Evolutionary conservation across 2,113 vertebrate species (phyloP).

Genomic region (Rutilus rutilus): DNA sequence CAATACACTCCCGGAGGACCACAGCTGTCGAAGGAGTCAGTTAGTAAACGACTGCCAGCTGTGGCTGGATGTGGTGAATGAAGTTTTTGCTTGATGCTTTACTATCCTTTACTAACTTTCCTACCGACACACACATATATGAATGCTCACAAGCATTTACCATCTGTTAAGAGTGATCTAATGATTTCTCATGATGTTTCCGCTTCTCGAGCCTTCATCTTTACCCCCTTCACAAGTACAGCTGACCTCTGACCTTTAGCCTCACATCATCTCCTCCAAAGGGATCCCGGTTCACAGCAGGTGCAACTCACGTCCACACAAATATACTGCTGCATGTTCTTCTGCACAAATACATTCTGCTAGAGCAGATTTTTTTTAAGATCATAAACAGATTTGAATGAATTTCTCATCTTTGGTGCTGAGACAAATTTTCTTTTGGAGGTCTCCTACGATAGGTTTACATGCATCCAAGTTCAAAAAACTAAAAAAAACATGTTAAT

Average conservation of each 20-base stretch:
- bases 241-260: neutral
- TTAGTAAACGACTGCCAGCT: slow-evolving; percentile 68
- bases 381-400: neutral
- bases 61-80: slow-evolving; percentile 60
- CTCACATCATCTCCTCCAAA: neutral
- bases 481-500: too few relatives aligned
- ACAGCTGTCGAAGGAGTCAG: slow-evolving; percentile 61
- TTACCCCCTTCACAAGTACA: neutral
- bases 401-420: neutral
- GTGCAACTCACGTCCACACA: neutral
- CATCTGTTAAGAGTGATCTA: slow-evolving; percentile 56
- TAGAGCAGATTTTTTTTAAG: neutral
- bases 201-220: neutral
- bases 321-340: neutral
- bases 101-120: neutral
- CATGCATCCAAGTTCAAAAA: too few relatives aligned
- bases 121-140: neutral
- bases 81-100: neutral
- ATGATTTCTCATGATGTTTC: slow-evolving; percentile 33
- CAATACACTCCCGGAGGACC: slow-evolving; percentile 58
- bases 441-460: too few relatives aligned
- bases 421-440: neutral
- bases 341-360: neutral
- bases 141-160: neutral
- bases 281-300: slow-evolving; percentile 10